Percentiles rank a stretch among this genome's conserved stretches.
phyloP scores from a whole-genome alignment of 2,888 invertebrate genomes.

The Dione juno region DNA sequence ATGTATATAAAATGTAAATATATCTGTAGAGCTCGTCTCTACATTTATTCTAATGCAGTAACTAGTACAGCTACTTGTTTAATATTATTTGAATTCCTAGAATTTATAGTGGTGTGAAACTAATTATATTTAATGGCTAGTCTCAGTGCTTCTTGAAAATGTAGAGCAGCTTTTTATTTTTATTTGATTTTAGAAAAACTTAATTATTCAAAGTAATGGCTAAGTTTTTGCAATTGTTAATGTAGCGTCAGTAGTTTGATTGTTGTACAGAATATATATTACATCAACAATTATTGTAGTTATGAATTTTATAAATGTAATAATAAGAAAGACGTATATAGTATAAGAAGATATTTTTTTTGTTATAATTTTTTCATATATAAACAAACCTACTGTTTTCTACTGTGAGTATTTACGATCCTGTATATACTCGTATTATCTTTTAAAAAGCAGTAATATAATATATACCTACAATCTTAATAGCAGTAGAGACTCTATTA shows the following conservation, averaged over 20 bases:
- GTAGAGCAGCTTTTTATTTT: constrained; percentile 12
- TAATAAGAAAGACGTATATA: too few species aligned
- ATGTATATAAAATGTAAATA: constrained; percentile 16
- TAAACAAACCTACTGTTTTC: too few species aligned
- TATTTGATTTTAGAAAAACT: constrained; percentile 21
- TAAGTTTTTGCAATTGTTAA: not conserved
- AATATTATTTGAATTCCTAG: constrained; percentile 18
- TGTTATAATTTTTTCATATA: too few species aligned
- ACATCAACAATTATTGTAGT: not conserved
- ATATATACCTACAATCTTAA: too few species aligned
- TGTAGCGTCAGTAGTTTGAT: not conserved
- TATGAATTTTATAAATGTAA: not conserved
- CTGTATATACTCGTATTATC: too few species aligned
- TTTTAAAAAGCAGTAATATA: too few species aligned
- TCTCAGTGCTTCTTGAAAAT: constrained; percentile 17
- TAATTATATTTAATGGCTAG: constrained; percentile 19
- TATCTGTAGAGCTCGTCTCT: not conserved
- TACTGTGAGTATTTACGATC: too few species aligned
- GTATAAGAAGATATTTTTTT: too few species aligned
- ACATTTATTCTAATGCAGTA: constrained; percentile 5
- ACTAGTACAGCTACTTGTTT: constrained; percentile 5
- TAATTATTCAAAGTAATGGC: constrained; percentile 4
- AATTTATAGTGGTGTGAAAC: constrained; percentile 15
- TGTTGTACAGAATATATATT: too few species aligned
- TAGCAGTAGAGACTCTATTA: not conserved